phyloP scores from a whole-genome alignment of 2,113 vertebrate species.

The Bubo bubo region DNA sequence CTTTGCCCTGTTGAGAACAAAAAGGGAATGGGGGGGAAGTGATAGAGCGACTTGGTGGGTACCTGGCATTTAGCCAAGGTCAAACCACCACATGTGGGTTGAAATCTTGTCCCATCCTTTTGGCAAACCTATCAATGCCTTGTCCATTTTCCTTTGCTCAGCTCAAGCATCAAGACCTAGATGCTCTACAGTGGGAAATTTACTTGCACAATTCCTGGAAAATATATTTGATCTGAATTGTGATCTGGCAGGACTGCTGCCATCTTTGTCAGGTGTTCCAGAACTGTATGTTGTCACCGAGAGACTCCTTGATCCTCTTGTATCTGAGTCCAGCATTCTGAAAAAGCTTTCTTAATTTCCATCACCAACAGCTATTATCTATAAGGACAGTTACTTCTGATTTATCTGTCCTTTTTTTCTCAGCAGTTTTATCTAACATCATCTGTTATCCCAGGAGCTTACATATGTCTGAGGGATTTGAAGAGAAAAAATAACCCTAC shows the following conservation, averaged over 20 bases:
- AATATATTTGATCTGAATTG: not conserved
- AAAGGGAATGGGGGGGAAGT: too few relatives aligned
- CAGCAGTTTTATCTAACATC: not conserved
- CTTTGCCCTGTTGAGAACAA: too few relatives aligned
- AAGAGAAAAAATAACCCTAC: not conserved
- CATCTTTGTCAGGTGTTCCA: not conserved
- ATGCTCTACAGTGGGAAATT: not conserved
- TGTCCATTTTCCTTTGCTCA: not conserved
- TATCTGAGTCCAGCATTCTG: not conserved
- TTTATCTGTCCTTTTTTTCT: not conserved
- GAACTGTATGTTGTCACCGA: not conserved
- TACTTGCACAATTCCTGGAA: not conserved
- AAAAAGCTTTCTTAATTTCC: not conserved
- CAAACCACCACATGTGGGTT: too few relatives aligned
- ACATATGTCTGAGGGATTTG: not conserved
- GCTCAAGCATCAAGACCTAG: not conserved
- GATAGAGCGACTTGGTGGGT: too few relatives aligned
- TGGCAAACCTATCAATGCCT: not conserved
- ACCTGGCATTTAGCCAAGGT: too few relatives aligned
- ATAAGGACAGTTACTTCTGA: not conserved
- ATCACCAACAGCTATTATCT: not conserved
- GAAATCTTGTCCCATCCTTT: not conserved
- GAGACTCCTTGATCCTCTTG: not conserved
- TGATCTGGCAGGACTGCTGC: not conserved
- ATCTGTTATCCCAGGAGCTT: not conserved